Evolutionary conservation across 64 coral and sea anemone species (phyloP).

Genomic region (Pocillopora verrucosa): DNA sequence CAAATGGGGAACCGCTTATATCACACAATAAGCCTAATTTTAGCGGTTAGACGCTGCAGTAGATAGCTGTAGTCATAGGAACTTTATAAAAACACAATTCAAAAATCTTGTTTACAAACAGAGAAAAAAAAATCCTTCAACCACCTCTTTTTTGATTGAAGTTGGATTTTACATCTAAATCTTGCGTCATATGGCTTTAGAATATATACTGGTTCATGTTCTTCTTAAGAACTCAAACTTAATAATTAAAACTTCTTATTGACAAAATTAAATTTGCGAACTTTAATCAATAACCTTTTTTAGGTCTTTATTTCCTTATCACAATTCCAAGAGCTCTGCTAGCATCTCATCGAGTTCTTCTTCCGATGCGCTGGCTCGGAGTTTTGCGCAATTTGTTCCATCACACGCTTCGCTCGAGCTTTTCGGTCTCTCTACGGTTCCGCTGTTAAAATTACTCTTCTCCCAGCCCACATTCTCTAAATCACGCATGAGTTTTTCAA

Average conservation of each 20-base stretch:
- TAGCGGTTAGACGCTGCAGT: no score
- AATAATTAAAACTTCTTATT: background rate
- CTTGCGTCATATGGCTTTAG: no score
- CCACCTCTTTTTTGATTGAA: no score
- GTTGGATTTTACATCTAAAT: no score
- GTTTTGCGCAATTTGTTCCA: background rate
- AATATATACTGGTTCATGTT: no score
- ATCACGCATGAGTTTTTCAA: conserved; percentile 23
- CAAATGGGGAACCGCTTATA: no score
- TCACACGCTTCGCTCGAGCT: background rate
- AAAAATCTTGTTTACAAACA: no score
- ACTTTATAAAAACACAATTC: no score
- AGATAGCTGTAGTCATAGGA: no score
- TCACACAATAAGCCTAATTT: no score
- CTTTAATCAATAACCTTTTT: background rate
- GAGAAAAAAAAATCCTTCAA: no score
- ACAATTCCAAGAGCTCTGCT: background rate
- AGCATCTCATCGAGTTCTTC: conserved; percentile 42
- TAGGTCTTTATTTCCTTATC: background rate
- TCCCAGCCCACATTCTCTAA: background rate
- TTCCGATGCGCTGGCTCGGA: background rate
- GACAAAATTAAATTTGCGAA: background rate
- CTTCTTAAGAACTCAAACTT: no score
- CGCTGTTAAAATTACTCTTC: background rate
- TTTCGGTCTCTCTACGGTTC: background rate